Base-by-base conservation (phyloP, 1,140 invertebrate species). In the Tetramorium simillimum region DNA sequence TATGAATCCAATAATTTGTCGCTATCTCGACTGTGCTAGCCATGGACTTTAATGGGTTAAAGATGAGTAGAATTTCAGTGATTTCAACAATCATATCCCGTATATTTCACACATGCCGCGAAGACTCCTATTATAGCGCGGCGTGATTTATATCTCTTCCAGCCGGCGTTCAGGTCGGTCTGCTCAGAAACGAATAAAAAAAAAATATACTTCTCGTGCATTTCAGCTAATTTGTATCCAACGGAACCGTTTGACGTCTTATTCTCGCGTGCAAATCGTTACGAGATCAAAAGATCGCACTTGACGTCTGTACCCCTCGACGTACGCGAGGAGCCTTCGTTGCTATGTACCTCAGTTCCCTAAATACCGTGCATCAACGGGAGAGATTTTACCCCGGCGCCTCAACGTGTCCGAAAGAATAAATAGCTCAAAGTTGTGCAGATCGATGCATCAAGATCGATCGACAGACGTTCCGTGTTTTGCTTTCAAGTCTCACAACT, bases 131-230 rank as follows among this genome's bases (percentile, higher is more conserved):
- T 81, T 81, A 81, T 58, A 81, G 37, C 65, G 65, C 49, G 12
- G 49, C 49, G n/a, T 43, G 51, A 56, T 70, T 43, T 70, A 81
- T 18, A 81, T 43, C 37, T 72, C 21, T 53, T 78, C 40, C 40
- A 53, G 43, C 43, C 76, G 58, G 40, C 37, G 40, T 49, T 80
- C 18, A n/a, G 18, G 33, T 33, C 73, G 56, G 5, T 21, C 49
- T 9, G 62, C 28, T 37, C 5, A 75, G 37, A 77, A 63, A 53
- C 21, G 16, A 65, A 16, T 5, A 46, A 85, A 76, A 81, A 84
- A 75, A 81, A 51, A 81, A 56, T 72, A 72, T 10, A 81, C 33
- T n/a, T 56, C 70, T 81, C 78, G 70, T 81, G 65, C 63, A 82
- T 82, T 58, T 73, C 60, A 73, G n/a, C 40, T 58, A 82, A 16